Conservation (phyloP, 1,140 invertebrate genomes). For the Solenopsis invicta region DNA sequence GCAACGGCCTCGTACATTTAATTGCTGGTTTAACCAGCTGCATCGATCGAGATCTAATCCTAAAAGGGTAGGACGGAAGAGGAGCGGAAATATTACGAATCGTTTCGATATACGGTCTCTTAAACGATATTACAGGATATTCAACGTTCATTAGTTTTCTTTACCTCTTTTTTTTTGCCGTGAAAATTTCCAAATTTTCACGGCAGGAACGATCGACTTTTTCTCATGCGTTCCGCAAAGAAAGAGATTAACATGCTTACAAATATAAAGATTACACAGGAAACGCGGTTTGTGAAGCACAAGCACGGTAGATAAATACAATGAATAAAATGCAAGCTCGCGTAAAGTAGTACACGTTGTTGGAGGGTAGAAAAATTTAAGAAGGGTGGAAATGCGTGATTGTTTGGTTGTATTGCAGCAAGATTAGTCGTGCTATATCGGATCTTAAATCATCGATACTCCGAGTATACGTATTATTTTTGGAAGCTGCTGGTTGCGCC, state of each 20-base stretch:
- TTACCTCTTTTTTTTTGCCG: conserved; percentile 8
- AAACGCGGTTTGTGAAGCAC: conserved; percentile 32
- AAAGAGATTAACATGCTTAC: conserved; percentile 24
- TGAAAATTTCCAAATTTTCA: conserved; percentile 14
- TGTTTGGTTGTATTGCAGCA: background rate
- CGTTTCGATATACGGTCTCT: background rate
- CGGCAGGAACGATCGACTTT: background rate
- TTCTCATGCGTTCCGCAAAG: background rate
- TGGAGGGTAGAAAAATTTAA: conserved; percentile 22
- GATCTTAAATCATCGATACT: conserved; percentile 13
- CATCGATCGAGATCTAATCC: conserved; percentile 36
- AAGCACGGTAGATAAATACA: conserved; percentile 28
- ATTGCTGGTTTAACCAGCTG: conserved; percentile 4
- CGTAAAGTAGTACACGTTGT: background rate
- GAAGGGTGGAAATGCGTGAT: conserved; percentile 15
- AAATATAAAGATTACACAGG: background rate
- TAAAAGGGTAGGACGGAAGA: background rate
- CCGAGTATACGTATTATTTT: conserved; percentile 27
- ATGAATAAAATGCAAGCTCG: conserved; percentile 14
- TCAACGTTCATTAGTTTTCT: conserved; percentile 15
- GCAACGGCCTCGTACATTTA: conserved; percentile 53
- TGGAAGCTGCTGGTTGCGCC: conserved; percentile 21
- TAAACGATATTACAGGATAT: conserved; percentile 12
- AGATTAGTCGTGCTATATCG: background rate
- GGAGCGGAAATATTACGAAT: conserved; percentile 23